Conservation (phyloP, 2,113 vertebrate species). For the Perca flavescens region DNA sequence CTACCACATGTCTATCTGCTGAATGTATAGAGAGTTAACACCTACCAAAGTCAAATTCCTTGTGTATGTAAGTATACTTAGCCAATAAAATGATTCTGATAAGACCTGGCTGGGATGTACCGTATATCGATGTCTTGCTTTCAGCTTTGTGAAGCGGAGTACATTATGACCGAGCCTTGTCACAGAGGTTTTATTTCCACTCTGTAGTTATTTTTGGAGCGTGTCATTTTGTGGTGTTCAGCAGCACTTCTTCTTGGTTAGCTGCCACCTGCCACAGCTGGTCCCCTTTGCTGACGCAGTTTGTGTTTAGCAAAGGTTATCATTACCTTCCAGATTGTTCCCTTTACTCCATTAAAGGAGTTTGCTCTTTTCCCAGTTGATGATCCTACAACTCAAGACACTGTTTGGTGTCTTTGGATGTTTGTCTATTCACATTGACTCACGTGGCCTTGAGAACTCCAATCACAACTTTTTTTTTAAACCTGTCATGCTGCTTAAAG, state of each 20-base stretch:
- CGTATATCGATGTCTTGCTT: background rate
- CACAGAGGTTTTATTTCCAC: too few relatives aligned
- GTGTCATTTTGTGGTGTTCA: background rate
- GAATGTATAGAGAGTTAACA: too few relatives aligned
- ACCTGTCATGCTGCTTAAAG: background rate
- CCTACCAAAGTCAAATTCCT: too few relatives aligned
- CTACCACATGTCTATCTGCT: too few relatives aligned
- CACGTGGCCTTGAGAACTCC: background rate
- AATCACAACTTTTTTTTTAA: background rate
- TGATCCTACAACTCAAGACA: background rate
- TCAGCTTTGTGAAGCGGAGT: background rate
- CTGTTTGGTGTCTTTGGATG: background rate
- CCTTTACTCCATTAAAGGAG: slow-evolving; percentile 10
- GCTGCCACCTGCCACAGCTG: slow-evolving; percentile 36
- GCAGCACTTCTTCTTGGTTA: background rate
- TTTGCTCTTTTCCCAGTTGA: background rate
- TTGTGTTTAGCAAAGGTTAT: slow-evolving; percentile 33
- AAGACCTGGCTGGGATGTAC: too few relatives aligned
- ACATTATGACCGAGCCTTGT: background rate
- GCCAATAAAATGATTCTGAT: too few relatives aligned
- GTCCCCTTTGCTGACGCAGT: slow-evolving; percentile 22
- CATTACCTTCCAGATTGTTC: slow-evolving; percentile 26
- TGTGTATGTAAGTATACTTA: too few relatives aligned
- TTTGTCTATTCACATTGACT: background rate
- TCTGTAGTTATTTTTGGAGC: background rate